Evolutionary conservation across 2,888 invertebrate species (phyloP), one percentile per base, ranked within the genome.

Genomic region (Sminthurinus aureus): DNA sequence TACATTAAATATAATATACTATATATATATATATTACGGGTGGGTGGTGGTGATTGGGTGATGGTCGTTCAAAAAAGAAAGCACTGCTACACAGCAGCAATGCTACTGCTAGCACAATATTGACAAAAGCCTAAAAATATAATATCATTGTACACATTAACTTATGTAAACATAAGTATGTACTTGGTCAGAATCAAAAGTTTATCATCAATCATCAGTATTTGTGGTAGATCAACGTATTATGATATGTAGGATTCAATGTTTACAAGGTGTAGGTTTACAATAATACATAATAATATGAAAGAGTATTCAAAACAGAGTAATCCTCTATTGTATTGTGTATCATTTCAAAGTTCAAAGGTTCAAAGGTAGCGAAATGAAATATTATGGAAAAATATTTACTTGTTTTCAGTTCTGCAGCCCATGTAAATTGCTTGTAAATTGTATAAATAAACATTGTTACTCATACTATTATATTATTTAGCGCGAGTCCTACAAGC

Each of bases 401-500:
- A 15, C 9, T 58, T 58, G 58, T 58, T 58, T 58, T 58, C 58
- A 58, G 58, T 58, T 58, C 38, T 38, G 38, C 38, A 38, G 38
- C 1, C 38, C 38, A 58, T 58, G 58, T 58, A 58, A 58, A 15
- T 15, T 58, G 18, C 18, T 15, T 58, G 9, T 9, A 58, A 38
- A 58, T 58, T 58, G 2, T 58, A 58, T 58, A 58, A 15, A 58
- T 58, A 0, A 58, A 58, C 15, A 58, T 58, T 58, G 58, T 58
- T 58, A 58, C 58, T 58, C 58, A 38, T 67, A 67, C 15, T 67
- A 67, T 20, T 67, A 20, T 38, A 15, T 38, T 76, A 78, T 81
- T 50, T 94, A 97, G 97, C 96, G 97, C 93, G 97, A 97, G 93
- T 96, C 96, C 91, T 98, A 97, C 95, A 96, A 96, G 93, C 94